Conservation (phyloP, 2,888 invertebrate species). For the Dolichopus griseipennis region DNA sequence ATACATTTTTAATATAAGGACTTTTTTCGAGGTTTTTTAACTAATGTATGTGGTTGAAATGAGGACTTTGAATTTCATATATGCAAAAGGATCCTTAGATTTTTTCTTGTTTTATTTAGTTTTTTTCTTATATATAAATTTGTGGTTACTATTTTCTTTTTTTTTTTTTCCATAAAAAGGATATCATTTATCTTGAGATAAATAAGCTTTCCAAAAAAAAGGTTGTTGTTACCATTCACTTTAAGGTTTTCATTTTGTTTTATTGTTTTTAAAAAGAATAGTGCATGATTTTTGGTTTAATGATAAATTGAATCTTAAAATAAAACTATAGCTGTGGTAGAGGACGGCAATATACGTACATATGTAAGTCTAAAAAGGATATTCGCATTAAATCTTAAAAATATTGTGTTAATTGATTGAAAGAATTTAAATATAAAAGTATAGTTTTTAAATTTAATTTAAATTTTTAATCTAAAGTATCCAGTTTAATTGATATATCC, state of each 20-base stretch:
- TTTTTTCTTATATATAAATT: background rate
- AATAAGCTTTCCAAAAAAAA: background rate
- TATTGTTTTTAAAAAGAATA: too few species aligned
- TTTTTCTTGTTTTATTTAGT: background rate
- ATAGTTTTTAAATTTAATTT: too few species aligned
- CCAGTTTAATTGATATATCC: too few species aligned
- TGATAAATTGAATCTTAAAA: background rate
- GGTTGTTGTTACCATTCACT: too few species aligned
- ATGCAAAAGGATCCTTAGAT: background rate
- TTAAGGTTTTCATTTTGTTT: too few species aligned
- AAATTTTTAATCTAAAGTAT: too few species aligned
- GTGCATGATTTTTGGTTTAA: conserved; percentile 1
- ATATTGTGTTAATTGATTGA: too few species aligned
- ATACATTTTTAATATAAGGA: background rate
- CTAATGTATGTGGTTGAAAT: background rate
- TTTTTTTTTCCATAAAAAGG: background rate
- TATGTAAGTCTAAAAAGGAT: background rate
- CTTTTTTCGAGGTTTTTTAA: background rate
- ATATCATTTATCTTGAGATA: background rate
- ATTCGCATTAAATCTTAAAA: too few species aligned
- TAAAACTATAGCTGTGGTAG: too few species aligned
- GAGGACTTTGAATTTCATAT: background rate
- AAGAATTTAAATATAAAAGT: too few species aligned
- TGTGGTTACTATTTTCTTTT: background rate
- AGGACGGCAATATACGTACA: background rate